phyloP scores from a whole-genome alignment of 2,797 vertebrate species.

The Lerista edwardsae region DNA sequence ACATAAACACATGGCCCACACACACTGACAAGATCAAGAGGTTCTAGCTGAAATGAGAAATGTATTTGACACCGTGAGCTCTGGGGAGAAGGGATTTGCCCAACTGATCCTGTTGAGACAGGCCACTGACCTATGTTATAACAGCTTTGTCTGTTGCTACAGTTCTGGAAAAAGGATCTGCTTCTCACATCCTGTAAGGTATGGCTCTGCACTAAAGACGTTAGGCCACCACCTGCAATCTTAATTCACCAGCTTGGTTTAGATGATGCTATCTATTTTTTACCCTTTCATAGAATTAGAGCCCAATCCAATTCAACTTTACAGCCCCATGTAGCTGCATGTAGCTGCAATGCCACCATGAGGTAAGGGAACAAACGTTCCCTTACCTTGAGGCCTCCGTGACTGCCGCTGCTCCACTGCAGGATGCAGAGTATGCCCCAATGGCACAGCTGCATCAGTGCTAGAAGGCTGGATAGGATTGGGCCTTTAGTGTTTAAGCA shows the following conservation, averaged over 20 bases:
- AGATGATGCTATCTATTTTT: neutral
- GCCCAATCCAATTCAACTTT: too few species aligned
- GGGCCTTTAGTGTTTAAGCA: neutral
- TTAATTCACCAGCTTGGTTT: neutral
- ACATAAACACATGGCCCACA: constrained; percentile 34
- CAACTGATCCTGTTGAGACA: neutral
- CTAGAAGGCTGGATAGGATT: too few species aligned
- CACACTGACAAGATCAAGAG: neutral
- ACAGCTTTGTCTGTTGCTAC: neutral
- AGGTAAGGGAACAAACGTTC: too few species aligned
- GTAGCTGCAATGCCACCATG: too few species aligned
- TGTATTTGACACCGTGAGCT: neutral
- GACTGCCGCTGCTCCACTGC: too few species aligned
- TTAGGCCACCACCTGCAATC: neutral
- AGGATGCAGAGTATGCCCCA: too few species aligned
- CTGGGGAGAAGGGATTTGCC: neutral
- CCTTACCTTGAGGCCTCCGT: too few species aligned
- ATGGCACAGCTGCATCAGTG: too few species aligned
- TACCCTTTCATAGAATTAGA: too few species aligned
- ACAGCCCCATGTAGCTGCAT: too few species aligned
- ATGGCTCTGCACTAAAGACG: neutral
- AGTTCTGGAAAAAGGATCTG: neutral
- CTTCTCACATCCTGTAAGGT: neutral
- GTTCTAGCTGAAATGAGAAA: neutral
- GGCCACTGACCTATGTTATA: neutral